Conservation (phyloP, 2,797 vertebrate species). For the Leptoclinus maculatus region DNA sequence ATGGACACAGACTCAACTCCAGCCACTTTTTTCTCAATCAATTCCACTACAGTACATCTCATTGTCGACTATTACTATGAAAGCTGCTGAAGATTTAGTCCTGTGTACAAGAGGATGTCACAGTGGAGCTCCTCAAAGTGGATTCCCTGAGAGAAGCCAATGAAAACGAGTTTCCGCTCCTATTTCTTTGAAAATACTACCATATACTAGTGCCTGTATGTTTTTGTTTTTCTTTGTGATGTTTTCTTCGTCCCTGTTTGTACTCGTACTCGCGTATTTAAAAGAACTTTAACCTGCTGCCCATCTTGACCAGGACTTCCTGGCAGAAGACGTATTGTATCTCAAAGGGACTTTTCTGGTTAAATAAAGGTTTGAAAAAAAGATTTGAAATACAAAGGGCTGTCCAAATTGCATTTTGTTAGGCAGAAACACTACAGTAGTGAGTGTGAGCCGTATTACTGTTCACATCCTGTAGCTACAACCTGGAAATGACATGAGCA, state of each 20-base stretch:
- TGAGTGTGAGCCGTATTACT: neutral
- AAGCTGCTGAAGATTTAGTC: constrained; percentile 6
- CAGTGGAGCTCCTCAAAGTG: neutral
- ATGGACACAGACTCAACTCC: neutral
- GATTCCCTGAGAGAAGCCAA: constrained; percentile 1
- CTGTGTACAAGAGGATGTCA: constrained; percentile 5
- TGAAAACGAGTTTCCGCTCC: neutral
- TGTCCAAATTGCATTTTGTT: constrained; percentile 5
- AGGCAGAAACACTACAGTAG: neutral
- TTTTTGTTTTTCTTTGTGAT: neutral
- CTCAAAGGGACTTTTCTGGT: neutral
- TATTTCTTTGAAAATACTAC: neutral
- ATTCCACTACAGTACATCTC: neutral
- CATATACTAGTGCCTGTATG: neutral
- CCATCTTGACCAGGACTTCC: neutral
- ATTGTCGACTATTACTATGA: neutral
- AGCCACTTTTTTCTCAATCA: constrained; percentile 22
- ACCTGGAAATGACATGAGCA: constrained; percentile 9
- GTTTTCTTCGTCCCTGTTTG: neutral
- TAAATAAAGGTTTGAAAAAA: neutral
- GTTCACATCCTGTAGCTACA: constrained; percentile 14
- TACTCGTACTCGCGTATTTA: neutral
- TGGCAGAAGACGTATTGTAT: neutral
- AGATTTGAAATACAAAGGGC: neutral
- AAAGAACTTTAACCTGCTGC: neutral